Evolutionary conservation across 2,888 invertebrate species (phyloP).

Genomic region (Rhingia campestris): DNA sequence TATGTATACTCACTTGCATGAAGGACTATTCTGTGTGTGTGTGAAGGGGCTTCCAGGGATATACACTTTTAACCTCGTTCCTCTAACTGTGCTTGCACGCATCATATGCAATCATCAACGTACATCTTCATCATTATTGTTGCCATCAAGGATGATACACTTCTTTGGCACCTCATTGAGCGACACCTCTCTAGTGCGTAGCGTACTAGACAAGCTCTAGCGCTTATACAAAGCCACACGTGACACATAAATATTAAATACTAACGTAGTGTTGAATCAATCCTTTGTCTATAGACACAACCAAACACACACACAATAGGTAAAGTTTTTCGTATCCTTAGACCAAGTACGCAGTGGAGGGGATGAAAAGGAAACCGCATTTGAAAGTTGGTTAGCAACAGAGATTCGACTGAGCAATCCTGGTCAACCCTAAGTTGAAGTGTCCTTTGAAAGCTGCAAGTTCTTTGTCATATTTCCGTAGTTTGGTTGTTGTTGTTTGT

Average conservation of each 20-base stretch:
- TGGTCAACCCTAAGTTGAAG: conserved; percentile 25
- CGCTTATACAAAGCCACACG: not conserved
- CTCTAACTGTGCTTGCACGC: conserved; percentile 1
- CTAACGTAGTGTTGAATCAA: not conserved
- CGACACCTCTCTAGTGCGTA: conserved; percentile 55
- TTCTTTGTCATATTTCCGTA: conserved; percentile 1
- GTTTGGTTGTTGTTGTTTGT: conserved; percentile 4
- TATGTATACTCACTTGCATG: conserved; percentile 41
- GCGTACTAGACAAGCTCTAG: conserved; percentile 10
- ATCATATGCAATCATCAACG: not conserved
- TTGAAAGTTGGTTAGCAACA: conserved; percentile 42
- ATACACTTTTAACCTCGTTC: conserved; percentile 59
- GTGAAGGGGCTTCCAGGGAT: conserved; percentile 16
- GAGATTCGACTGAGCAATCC: conserved; percentile 18
- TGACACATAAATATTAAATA: not conserved
- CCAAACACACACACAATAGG: not conserved
- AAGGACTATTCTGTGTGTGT: conserved; percentile 22
- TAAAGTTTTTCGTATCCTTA: not conserved
- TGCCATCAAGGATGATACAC: conserved; percentile 19
- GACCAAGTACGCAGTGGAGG: conserved; percentile 8
- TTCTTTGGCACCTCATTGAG: conserved; percentile 45
- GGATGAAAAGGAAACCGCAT: not conserved
- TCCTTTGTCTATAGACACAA: not conserved
- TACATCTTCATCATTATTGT: conserved; percentile 6
- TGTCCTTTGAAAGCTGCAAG: conserved; percentile 2